These are phyloP conservation scores for Drosophila sp. DNA, from an alignment of 1,140 invertebrate species.

Conservation along the genomic window DNA sequence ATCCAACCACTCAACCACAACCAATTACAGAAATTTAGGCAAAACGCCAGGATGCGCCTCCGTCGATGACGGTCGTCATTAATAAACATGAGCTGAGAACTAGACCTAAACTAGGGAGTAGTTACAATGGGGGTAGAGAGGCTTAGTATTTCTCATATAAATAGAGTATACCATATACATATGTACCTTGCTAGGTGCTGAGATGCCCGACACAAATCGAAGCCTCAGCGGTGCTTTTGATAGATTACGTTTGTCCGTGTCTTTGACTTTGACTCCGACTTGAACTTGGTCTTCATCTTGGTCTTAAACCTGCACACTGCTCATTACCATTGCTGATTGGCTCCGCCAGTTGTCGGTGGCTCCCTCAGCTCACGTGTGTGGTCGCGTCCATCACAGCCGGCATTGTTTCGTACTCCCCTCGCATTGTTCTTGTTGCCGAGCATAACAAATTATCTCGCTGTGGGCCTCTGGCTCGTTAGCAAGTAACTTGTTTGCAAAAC, in stretches of 20 bases:
- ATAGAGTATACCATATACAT: constrained; percentile 23
- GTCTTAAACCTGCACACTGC: constrained; percentile 41
- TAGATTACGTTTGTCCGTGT: constrained; percentile 58
- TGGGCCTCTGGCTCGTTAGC: constrained; percentile 71
- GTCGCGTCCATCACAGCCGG: constrained; percentile 73
- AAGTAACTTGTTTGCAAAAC: constrained; percentile 67
- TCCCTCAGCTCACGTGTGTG: constrained; percentile 61
- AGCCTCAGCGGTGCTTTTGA: constrained; percentile 74
- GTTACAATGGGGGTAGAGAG: neutral
- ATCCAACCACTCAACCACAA: constrained; percentile 63
- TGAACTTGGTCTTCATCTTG: constrained; percentile 27
- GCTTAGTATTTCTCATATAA: constrained; percentile 4
- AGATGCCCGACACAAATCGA: constrained; percentile 50
- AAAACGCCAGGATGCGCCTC: constrained; percentile 61
- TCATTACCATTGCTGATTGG: constrained; percentile 76
- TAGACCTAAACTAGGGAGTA: constrained; percentile 25
- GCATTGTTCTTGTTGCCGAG: constrained; percentile 42
- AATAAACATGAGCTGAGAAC: constrained; percentile 70
- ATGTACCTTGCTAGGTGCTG: constrained; percentile 25
- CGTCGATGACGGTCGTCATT: constrained; percentile 57
- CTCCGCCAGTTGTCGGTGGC: constrained; percentile 20
- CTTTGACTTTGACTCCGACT: constrained; percentile 22
- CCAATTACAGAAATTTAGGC: constrained; percentile 79
- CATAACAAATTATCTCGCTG: constrained; percentile 77
- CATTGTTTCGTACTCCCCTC: constrained; percentile 14